Evolutionary conservation across 2,888 invertebrate genomes (phyloP), one percentile per base, ranked within the genome.

Genomic region (Lasius fuliginosus): DNA sequence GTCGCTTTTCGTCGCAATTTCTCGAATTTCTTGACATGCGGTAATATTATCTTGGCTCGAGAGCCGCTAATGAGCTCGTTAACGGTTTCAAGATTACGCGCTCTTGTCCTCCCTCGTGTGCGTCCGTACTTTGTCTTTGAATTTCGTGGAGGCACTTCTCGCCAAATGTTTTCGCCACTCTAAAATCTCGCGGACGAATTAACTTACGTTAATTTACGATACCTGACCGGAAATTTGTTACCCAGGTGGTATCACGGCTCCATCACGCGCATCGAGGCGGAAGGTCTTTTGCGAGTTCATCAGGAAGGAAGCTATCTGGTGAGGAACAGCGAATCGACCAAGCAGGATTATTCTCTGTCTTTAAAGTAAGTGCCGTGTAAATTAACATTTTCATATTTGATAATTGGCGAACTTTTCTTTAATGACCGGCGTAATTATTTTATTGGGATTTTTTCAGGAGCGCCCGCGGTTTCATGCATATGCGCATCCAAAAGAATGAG

Each of bases 401-500:
- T 11, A n/a, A 53, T 36, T 30, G 5, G 12, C 23, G 0, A 23
- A 42, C 12, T 18, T 30, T 36, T 46, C 15, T 3, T 11, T 15
- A 6, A 79, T 30, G 8, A 46, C 1, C 42, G 18, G 1, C 11
- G 1, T 40, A 53, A 65, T 67, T 40, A 15, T 18, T 3, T 8
- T 23, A 3, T 46, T 36, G 1, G 65, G 12, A 40, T 62, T 77
- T 23, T 88, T 87, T 30, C 67, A 99, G 99, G 95, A 99, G 99
- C 94, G 98, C 98, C 77, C 97, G 98, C 93, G 99, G 99, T 73
- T 99, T 98, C 93, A 99, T 99, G 98, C 99, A 99, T 95, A 98
- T 99, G 98, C 97, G 99, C 91, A 99, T 99, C 88, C 98, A 98
- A 94, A 97, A 97, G 91, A 96, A 97, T 92, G 95, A 95, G 18